Evolutionary conservation across 2,113 vertebrate genomes (phyloP).

Genomic region (Hippocampus mohnikei): DNA sequence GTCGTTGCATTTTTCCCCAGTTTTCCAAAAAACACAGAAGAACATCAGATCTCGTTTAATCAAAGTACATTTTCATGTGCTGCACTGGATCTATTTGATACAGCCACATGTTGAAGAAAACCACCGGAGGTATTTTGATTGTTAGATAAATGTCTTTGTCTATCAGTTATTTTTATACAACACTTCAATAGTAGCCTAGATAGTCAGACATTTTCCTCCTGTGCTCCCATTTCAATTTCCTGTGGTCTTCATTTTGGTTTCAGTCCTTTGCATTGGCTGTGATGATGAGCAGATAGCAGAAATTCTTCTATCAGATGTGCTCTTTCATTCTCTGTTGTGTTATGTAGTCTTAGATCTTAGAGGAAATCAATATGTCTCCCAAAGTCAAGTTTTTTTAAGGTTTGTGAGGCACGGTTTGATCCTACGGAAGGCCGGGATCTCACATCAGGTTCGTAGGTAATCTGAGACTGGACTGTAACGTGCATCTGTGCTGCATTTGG

Average conservation of each 20-base stretch:
- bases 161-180: neutral
- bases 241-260: conserved; percentile 6
- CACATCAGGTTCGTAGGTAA: conserved; percentile 1
- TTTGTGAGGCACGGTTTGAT: conserved; percentile 26
- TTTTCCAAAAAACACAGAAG: neutral
- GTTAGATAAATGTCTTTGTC: neutral
- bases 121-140: neutral
- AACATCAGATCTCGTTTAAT: neutral
- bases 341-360: conserved; percentile 26
- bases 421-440: conserved; percentile 10
- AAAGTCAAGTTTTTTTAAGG: conserved; percentile 21
- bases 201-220: neutral
- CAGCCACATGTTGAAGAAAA: neutral
- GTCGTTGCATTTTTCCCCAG: neutral
- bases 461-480: neutral
- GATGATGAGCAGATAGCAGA: conserved; percentile 35
- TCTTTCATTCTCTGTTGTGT: conserved; percentile 5
- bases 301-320: conserved; percentile 1
- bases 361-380: conserved; percentile 47
- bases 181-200: neutral
- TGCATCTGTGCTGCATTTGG: conserved; percentile 9
- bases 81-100: neutral
- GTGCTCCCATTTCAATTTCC: conserved; percentile 12
- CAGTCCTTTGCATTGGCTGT: conserved; percentile 18
- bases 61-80: neutral